Percentiles rank a stretch among this genome's conserved stretches.
Evolutionary conservation across 53 echinoderm and acorn worm genomes (phyloP).

Genomic region (Zoroaster sp.): DNA sequence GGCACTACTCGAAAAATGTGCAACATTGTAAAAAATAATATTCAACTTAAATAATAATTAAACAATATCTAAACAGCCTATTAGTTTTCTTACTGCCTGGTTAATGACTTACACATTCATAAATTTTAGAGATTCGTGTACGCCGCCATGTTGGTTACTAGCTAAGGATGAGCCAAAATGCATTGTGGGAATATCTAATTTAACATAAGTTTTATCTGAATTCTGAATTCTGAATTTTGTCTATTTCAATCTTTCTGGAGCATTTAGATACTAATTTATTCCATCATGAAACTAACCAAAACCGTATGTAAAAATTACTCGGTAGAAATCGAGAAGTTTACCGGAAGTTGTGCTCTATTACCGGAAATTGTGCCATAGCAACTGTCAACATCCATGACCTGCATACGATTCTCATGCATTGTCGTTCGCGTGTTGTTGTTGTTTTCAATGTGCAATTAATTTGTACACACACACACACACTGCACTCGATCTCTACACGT

Average conservation of each 20-base stretch:
- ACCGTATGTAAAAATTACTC: neutral
- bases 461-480: too few relatives aligned
- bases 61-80: too few relatives aligned
- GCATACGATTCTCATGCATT: neutral
- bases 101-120: neutral
- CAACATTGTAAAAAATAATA: neutral
- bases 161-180: neutral
- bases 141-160: constrained; percentile 33
- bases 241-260: neutral
- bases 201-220: neutral
- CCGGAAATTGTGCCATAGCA: constrained; percentile 14
- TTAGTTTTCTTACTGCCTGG: too few relatives aligned
- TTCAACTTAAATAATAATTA: too few relatives aligned
- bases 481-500: too few relatives aligned
- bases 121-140: constrained; percentile 9
- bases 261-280: too few relatives aligned
- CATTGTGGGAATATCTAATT: neutral
- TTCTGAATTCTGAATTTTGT: neutral
- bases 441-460: too few relatives aligned
- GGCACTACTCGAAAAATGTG: too few relatives aligned
- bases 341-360: neutral
- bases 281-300: too few relatives aligned
- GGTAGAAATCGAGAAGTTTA: neutral
- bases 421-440: neutral
- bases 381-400: neutral